Evolutionary conservation across 2,113 vertebrate species (phyloP), one percentile per base, ranked within the genome.

Genomic region (Synodontis membranacea): DNA sequence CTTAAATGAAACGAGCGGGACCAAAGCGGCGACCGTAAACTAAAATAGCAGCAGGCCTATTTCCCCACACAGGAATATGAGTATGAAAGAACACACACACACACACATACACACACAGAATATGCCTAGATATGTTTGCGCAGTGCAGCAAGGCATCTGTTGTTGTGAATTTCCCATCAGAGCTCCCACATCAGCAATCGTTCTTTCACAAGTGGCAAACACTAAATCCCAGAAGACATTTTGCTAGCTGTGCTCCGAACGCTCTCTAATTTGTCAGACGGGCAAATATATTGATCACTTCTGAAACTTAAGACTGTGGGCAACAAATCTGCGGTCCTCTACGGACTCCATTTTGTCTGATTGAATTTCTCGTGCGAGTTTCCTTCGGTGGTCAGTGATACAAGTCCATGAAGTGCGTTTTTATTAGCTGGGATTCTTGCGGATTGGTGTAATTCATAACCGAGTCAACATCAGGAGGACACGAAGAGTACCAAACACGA

Each of bases 81-180:
- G 48, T 56, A 68, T 70, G 39, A 84, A 62, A 37, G 54, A 39
- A 76, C n/a, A 46, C 60, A 81, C 52, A 58, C 50, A 81, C 37
- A 14, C 79, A 58, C 50, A 58, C 48, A 19, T 5, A 79, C 28
- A 21, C 76, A 66, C 52, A 76, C 44, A 15, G 9, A 79, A 54
- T 5, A 75, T 25, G 54, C 37, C 76, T 84, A 87, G 70, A 82
- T 58, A 87, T 88, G 70, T 82, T 78, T 68, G 74, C 23, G 42
- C 66, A 62, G 25, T 58, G 52, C n/a, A 78, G 88, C 39, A 17
- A 23, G 54, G 37, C 11, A 84, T 86, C 64, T 87, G 87, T 81
- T 86, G 74, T 87, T 42, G 39, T 88, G 83, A 87, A 88, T 79
- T 85, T 74, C 80, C 80, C 82, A 86, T 86, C 86, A 78, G 78